Evolutionary conservation across 2,888 invertebrate species (phyloP), one percentile per base, ranked within the genome.

Genomic region (Drosophila parthenogenetica): DNA sequence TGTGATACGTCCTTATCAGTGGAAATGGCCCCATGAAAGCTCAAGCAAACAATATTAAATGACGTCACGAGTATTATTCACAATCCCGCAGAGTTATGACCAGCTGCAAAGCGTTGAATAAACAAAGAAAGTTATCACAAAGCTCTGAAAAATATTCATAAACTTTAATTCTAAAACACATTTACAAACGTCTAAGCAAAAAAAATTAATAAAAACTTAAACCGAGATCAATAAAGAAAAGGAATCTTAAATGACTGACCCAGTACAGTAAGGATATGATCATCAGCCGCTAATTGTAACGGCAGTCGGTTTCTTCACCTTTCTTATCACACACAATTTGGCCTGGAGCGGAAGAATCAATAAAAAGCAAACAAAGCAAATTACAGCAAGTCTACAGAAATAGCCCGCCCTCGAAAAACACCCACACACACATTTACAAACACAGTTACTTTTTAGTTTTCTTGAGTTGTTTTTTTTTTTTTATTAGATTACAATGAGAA

Each of bases 401-500:
- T 58, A 60, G 62, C 67, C 37, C 42, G 37, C 43, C 46, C 53
- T 14, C 69, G 22, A 40, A 35, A 49, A 35, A 46, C 37, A 53
- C 43, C 32, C 57, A 43, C 35, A 35, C 37, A 50, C 40, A 61
- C 65, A 59, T 54, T 42, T 2, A 40, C 29, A 58, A 19, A 43
- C 25, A 55, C 46, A 22, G 32, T 51, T 54, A 71, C 50, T 35
- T 57, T 58, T 69, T 54, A 46, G 69, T 71, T 53, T 72, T 68
- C 49, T 72, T 73, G 57, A 64, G 48, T 65, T 70, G 11, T 67
- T 29, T 8, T 29, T 25, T 8, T 29, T 25, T 25, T 29, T 29
- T 65, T 79, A 81, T 80, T 81, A 66, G 81, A 73, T 81, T 78
- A 81, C 81, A 83, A 83, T 77, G 69, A 58, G 67, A 61, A 35